Conservation (phyloP, 2,888 invertebrate species). For the Cosmorhoe ocellata region DNA sequence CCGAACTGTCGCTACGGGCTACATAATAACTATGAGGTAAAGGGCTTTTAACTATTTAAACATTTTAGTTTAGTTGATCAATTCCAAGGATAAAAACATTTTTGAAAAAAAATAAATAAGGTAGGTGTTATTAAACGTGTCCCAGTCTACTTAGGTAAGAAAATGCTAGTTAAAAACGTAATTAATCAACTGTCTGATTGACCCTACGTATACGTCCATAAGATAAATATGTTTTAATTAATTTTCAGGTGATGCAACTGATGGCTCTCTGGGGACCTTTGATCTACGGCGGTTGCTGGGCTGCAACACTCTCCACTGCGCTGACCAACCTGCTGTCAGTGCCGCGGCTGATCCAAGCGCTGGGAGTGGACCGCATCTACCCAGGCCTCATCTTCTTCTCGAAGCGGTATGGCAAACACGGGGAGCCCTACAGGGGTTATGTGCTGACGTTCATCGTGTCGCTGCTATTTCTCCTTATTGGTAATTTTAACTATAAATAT, state of each 20-base stretch:
- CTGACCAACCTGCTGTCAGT: conserved; percentile 97
- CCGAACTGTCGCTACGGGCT: conserved; percentile 88
- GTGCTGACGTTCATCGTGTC: conserved; percentile 95
- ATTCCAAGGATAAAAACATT: no score
- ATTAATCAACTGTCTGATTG: no score
- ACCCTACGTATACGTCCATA: no score
- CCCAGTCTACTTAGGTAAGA: no score
- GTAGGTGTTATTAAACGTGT: no score
- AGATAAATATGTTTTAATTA: no score
- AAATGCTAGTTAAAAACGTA: no score
- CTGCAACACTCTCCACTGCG: conserved; percentile 97
- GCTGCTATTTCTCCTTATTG: conserved; percentile 92
- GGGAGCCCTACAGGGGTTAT: conserved; percentile 95
- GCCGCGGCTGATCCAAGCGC: conserved; percentile 93
- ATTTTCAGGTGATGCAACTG: conserved; percentile 88
- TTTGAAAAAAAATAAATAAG: no score
- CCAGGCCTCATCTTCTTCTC: conserved; percentile 96
- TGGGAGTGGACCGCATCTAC: conserved; percentile 97
- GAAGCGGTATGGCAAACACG: conserved; percentile 92
- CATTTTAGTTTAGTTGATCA: no score
- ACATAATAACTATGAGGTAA: conserved; percentile 92
- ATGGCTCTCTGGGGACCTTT: conserved; percentile 94
- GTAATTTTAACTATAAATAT: no score
- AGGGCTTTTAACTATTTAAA: no score
- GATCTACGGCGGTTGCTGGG: conserved; percentile 98